These are phyloP conservation scores for Acrocyrtus sp. DNA, from an alignment of 2,888 invertebrate species.

Conservation along the genomic window DNA sequence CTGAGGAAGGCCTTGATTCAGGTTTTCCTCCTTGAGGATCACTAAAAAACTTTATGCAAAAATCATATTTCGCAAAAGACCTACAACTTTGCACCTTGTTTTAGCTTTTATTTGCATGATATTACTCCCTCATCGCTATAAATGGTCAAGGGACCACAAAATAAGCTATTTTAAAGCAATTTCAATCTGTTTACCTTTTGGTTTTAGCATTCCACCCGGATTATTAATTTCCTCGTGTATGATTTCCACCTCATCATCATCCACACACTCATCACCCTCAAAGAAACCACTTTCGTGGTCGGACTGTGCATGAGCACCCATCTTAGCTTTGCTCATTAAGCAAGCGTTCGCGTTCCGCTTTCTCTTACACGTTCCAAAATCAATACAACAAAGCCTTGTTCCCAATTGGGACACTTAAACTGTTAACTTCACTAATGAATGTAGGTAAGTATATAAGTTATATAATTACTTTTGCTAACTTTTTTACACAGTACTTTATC, in stretches of 20 bases:
- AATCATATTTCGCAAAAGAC: no score
- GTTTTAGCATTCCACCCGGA: conserved; percentile 49
- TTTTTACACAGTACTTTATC: no score
- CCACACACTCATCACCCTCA: conserved; percentile 76
- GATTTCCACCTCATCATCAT: conserved; percentile 68
- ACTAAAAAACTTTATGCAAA: background rate
- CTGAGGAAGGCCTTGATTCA: conserved; percentile 36
- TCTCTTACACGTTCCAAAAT: background rate
- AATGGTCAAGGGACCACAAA: background rate
- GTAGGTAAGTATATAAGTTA: no score
- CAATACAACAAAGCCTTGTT: no score
- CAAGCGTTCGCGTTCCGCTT: no score
- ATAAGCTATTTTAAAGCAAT: background rate
- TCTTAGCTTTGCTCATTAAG: conserved; percentile 64
- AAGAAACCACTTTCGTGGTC: conserved; percentile 87
- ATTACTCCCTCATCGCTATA: background rate
- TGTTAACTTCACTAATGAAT: no score
- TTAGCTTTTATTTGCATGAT: no score
- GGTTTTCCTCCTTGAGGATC: conserved; percentile 35
- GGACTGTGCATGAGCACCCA: conserved; percentile 74
- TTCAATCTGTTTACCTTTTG: conserved; percentile 26
- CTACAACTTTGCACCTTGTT: no score
- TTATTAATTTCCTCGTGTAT: conserved; percentile 63
- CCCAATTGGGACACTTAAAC: no score
- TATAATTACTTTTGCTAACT: no score